Base-by-base conservation (phyloP, 1,140 invertebrate species). In the Papilio machaon region DNA sequence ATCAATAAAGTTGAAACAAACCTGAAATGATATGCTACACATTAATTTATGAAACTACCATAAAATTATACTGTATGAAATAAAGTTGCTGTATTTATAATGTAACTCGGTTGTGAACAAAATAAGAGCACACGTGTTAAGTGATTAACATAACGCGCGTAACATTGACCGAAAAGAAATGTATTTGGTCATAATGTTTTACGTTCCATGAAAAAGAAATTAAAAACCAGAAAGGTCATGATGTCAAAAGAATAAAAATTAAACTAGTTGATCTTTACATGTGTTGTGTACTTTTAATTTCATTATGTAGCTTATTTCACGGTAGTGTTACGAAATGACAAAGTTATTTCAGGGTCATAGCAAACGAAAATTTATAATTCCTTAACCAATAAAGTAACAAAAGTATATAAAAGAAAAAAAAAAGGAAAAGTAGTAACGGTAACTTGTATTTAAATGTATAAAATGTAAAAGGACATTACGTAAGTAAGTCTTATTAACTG, bases 101-200 rank as follows among this genome's bases (percentile, higher is more conserved):
- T 70, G 64, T 30, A 70, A 70, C 35, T 35, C 60, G 58, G 19
- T 64, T 23, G 64, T 64, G 60, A 35, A 35, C 64, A 70, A 43
- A 79, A 79, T 60, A 13, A 6, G 38, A 79, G 77, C 77, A 46
- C 52, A 79, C 43, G 77, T 64, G 77, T 67, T 23, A 46, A 64
- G 35, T 23, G 11, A 43, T 79, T 67, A 19, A 46, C 77, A 64
- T 79, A 46, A 76, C 23, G 35, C 58, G 77, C 67, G 73, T 23
- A 79, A 64, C 77, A 79, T 79, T 79, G 54, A 67, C 77, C 54
- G 58, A 79, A 60, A 64, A 78, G 30, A 79, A 79, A 67, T 35
- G 5, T 70, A 35, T 70, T 79, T 79, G 38, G 77, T 38, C 47
- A 35, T 46, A 54, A 79, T 79, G 43, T 43, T 78, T 78, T 46